Base-by-base conservation (phyloP, 2,888 invertebrate species). In the Arrhopalites spinosus region DNA sequence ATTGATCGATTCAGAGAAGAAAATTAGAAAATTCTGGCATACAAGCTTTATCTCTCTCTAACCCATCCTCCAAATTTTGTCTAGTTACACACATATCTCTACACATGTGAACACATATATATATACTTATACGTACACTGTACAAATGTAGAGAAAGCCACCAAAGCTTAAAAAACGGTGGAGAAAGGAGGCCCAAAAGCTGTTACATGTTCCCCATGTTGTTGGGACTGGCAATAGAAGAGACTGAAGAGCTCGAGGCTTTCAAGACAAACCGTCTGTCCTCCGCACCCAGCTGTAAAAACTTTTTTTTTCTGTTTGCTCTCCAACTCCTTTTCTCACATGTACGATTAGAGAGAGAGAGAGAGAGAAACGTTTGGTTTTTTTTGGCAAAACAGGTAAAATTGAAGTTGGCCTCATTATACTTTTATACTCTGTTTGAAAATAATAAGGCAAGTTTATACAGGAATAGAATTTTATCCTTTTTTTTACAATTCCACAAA, bases 221-320 rank as follows among this genome's bases (percentile, higher is more conserved):
- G 11, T 30, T n/a, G 50, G 23, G 7, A n/a, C n/a, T n/a, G n/a
- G n/a, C n/a, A n/a, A n/a, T n/a, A n/a, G n/a, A n/a, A n/a, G n/a
- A n/a, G n/a, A n/a, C n/a, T n/a, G n/a, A n/a, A n/a, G 2, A 27
- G 47, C 36, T 59, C 27, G 25, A 47, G 50, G 69, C 50, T 53
- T 27, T 53, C 25, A 69, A 70, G 70, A 56, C 70, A 70, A 27
- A 27, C 56, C 56, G 70, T 70, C 56, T 68, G 70, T 70, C 70
- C 53, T 70, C 70, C 56, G 29, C 70, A 56, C 70, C 70, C 56
- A 70, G 56, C 70, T 70, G 70, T 56, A 70, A 70, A 70, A 70
- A 70, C 70, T 70, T 70, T 50, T n/a, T n/a, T n/a, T 36, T 66
- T 30, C 56, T 70, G 70, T 70, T 70, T 70, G 56, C 70, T 30